Conservation (phyloP, 2,888 invertebrate genomes). For the Hydriomena furcata region DNA sequence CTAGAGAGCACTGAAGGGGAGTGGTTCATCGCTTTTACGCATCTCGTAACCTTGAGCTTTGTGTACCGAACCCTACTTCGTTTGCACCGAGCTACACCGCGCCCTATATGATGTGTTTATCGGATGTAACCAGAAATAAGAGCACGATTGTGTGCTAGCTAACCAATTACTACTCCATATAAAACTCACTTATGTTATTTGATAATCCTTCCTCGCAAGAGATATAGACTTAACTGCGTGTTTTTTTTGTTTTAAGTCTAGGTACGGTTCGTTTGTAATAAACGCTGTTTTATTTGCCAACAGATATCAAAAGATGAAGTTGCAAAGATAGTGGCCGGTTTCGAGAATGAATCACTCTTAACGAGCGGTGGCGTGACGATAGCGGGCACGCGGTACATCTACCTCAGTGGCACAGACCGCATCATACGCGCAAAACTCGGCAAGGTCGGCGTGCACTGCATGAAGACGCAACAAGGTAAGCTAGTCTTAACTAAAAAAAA, state of each 20-base stretch:
- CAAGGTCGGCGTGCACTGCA: slow-evolving; percentile 97
- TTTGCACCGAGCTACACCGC: background rate
- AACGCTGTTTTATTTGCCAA: slow-evolving; percentile 48
- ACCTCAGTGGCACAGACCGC: slow-evolving; percentile 96
- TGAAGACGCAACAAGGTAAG: slow-evolving; percentile 96
- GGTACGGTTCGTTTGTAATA: background rate
- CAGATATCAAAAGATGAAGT: slow-evolving; percentile 97
- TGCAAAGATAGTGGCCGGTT: slow-evolving; percentile 94
- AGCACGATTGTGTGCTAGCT: no score
- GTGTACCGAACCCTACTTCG: background rate
- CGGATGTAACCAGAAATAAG: no score
- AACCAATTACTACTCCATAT: no score
- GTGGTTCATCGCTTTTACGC: background rate
- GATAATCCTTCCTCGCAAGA: no score
- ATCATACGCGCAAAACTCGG: slow-evolving; percentile 97
- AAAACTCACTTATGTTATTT: no score
- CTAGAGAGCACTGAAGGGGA: background rate
- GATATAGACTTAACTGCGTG: no score
- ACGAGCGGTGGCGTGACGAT: slow-evolving; percentile 96
- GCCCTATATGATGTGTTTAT: no score
- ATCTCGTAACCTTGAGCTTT: background rate
- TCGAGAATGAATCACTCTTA: slow-evolving; percentile 94
- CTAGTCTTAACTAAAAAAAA: background rate
- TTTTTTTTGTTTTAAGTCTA: background rate
- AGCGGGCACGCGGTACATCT: slow-evolving; percentile 96